These are phyloP conservation scores for Zaprionus kolodkinae DNA, from an alignment of 1,140 invertebrate genomes.

Conservation along the genomic window DNA sequence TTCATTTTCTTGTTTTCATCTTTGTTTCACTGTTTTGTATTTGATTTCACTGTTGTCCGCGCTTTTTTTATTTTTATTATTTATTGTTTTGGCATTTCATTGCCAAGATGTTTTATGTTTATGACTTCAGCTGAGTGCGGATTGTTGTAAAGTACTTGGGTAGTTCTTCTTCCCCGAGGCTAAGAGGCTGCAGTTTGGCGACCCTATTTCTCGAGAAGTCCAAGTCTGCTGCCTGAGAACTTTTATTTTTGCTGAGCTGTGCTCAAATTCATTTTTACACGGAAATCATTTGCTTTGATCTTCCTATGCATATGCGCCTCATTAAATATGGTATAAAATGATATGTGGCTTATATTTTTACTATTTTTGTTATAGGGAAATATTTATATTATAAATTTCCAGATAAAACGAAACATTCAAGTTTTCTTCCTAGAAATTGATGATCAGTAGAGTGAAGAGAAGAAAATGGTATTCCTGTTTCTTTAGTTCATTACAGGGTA, in stretches of 20 bases:
- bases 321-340: not conserved
- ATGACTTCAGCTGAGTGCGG: conserved; percentile 51
- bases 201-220: not conserved
- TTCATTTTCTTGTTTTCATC: conserved; percentile 2
- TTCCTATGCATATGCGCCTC: not conserved
- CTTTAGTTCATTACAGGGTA: not conserved
- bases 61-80: conserved; percentile 69
- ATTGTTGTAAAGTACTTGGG: conserved; percentile 43
- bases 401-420: not conserved
- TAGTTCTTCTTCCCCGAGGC: not conserved
- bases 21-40: conserved; percentile 10
- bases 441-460: too few relatives aligned
- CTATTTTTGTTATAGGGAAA: not conserved
- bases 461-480: too few relatives aligned
- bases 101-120: conserved; percentile 69
- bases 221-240: not conserved
- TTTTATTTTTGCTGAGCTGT: not conserved
- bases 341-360: not conserved
- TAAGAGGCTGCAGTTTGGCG: not conserved
- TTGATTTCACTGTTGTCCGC: conserved; percentile 33
- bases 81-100: conserved; percentile 77
- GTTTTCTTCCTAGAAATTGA: too few relatives aligned
- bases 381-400: not conserved
- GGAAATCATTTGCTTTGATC: not conserved
- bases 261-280: not conserved